phyloP scores from a whole-genome alignment of 1,140 invertebrate species.

The Drosophila sucinea region DNA sequence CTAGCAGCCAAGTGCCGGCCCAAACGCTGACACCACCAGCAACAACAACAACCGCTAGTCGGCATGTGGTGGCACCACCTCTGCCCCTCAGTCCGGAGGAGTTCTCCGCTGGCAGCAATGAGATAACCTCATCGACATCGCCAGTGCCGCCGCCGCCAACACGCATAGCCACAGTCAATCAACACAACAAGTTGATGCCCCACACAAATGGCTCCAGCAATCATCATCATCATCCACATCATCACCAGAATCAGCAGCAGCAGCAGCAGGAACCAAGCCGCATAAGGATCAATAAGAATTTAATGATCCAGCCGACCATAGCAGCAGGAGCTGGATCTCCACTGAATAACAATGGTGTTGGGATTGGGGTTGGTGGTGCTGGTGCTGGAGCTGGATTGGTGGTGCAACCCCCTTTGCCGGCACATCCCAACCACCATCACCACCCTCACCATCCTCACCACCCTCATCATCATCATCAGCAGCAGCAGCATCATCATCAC shows the following conservation, averaged over 20 bases:
- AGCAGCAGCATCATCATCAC: slow-evolving; percentile 19
- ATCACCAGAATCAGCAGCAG: slow-evolving; percentile 43
- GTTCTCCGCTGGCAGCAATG: slow-evolving; percentile 84
- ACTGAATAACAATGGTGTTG: neutral
- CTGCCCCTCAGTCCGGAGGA: slow-evolving; percentile 80
- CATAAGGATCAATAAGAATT: slow-evolving; percentile 80
- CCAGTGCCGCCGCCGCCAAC: slow-evolving; percentile 77
- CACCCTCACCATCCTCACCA: slow-evolving; percentile 42
- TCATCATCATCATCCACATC: slow-evolving; percentile 39
- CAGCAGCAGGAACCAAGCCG: slow-evolving; percentile 68
- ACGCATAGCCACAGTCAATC: slow-evolving; percentile 76
- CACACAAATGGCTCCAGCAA: slow-evolving; percentile 48
- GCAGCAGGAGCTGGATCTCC: slow-evolving; percentile 11
- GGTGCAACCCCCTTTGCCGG: slow-evolving; percentile 24
- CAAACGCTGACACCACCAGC: slow-evolving; percentile 14
- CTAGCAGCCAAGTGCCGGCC: slow-evolving; percentile 25
- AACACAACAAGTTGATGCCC: slow-evolving; percentile 77
- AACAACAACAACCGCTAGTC: slow-evolving; percentile 23
- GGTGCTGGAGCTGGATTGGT: neutral
- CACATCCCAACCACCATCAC: slow-evolving; percentile 41
- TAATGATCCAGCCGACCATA: slow-evolving; percentile 59
- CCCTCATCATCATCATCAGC: slow-evolving; percentile 17
- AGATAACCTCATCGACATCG: slow-evolving; percentile 86
- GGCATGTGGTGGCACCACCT: slow-evolving; percentile 25
- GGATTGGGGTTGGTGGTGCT: neutral